These are phyloP conservation scores for Meles meles DNA, from an alignment of 2,113 vertebrate genomes.

Conservation along the genomic window DNA sequence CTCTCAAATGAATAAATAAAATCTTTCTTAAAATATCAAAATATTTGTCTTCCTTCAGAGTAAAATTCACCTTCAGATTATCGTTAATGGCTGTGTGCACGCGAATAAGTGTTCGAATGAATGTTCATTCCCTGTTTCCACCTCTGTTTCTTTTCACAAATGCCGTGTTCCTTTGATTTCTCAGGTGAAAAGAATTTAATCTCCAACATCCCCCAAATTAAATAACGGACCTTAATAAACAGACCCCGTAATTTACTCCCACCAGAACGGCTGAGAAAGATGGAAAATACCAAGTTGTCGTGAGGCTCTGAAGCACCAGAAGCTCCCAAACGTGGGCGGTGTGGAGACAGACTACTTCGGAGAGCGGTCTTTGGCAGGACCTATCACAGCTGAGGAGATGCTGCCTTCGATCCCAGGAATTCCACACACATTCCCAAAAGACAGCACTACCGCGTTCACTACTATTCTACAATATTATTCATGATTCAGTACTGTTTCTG, in stretches of 20 bases:
- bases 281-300: accelerated
- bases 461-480: background rate
- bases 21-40: background rate
- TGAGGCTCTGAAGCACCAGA: accelerated
- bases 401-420: background rate
- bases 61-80: background rate
- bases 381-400: background rate
- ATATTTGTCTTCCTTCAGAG: background rate
- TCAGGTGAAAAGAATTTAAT: background rate
- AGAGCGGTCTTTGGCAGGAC: too few species aligned
- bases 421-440: background rate
- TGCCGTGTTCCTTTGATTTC: background rate
- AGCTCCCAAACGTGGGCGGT: accelerated
- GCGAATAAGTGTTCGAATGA: background rate
- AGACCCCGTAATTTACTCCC: background rate
- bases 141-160: background rate
- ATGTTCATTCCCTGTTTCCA: background rate
- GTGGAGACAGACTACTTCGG: accelerated
- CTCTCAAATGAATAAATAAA: background rate
- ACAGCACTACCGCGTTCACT: accelerated
- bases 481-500: background rate
- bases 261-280: background rate
- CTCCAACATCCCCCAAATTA: background rate
- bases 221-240: background rate
- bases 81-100: background rate